Base-by-base conservation (phyloP, 2,113 vertebrate genomes). In the Anhinga anhinga region DNA sequence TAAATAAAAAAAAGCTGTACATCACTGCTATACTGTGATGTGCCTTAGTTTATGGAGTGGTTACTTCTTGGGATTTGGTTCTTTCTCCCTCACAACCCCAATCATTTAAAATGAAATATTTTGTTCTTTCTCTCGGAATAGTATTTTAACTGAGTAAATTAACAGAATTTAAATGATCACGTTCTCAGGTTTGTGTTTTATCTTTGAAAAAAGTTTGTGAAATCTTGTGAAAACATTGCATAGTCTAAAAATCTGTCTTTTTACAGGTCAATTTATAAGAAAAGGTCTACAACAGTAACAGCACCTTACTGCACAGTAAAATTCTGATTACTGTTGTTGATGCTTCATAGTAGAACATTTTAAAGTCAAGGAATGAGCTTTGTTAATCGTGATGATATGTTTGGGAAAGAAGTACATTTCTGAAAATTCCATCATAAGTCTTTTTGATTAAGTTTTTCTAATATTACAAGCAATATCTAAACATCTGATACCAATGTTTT, bases 1-100 rank as follows among this genome's bases (percentile, higher is more conserved):
- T 21, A 5, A 72, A 58, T 59, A 56, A 71, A 62, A 23, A 42
- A 21, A 49, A 50, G 52, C 42, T 59, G 36, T 11, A 22, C 6
- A 7, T 13, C 30, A 6, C 50, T 34, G 69, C 67, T 38, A 0
- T 18, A 0, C 3, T 16, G 6, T 11, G 19, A 2, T 0, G 62
- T 9, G 40, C 16, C 42, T 50, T 8, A 7, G 20, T 29, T 77
- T 8, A 5, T 1, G 3, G 4, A 8, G 56, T 7, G 52, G 55
- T 10, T n/a, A 12, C 47, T 19, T 47, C 23, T 0, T 1, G 25
- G 45, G 18, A 78, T 52, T 30, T 47, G 32, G 19, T 59, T 38
- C 52, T 66, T 69, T n/a, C 38, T 27, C 42, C 52, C 74, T 63
- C 65, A 36, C 45, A 50, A 19, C 26, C 52, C 27, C 23, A 61